Base-by-base conservation (phyloP, 2,888 invertebrate species). In the Homarus gammarus region DNA sequence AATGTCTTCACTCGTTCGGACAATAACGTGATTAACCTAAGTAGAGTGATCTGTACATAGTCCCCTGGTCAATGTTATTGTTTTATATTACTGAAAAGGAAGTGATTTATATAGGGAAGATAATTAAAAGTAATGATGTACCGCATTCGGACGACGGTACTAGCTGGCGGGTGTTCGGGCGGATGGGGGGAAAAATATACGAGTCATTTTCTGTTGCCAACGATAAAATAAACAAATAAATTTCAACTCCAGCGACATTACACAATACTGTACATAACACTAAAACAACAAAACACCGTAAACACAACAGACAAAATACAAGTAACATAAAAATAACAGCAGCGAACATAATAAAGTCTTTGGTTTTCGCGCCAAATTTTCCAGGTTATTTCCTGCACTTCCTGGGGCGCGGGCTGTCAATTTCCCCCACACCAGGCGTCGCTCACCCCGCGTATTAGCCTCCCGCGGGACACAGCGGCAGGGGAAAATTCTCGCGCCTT, bases 331-430 rank as follows among this genome's bases (percentile, higher is more conserved):
- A 27, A 64, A n/a, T 1, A 64, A 27, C 22, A 31, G 44, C 6
- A 56, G 22, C 12, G 22, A 0, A 18, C 18, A 64, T 64, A 64
- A 64, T 64, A 64, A 27, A 64, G 27, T 64, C 27, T 3, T 12
- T 27, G 8, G 27, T 5, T 22, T 64, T 64, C 64, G 6, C 64
- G 64, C 64, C 64, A 64, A 64, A 64, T 64, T 64, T 64, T 64
- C 64, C 64, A 64, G 64, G 64, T 64, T 64, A 64, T 64, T 64
- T 64, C 64, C 64, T 27, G 64, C 64, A 64, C 64, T 64, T 64
- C 64, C 64, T 64, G 64, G 64, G 27, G 64, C 64, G 64, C 64
- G 64, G 56, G 64, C 64, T 64, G 64, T 64, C 64, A 64, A 64
- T 64, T 64, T 64, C 64, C 64, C 64, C 64, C 64, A 64, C 64